Evolutionary conservation across 2,888 invertebrate species (phyloP), one percentile per base, ranked within the genome.

Genomic region (Phorcus lineatus): DNA sequence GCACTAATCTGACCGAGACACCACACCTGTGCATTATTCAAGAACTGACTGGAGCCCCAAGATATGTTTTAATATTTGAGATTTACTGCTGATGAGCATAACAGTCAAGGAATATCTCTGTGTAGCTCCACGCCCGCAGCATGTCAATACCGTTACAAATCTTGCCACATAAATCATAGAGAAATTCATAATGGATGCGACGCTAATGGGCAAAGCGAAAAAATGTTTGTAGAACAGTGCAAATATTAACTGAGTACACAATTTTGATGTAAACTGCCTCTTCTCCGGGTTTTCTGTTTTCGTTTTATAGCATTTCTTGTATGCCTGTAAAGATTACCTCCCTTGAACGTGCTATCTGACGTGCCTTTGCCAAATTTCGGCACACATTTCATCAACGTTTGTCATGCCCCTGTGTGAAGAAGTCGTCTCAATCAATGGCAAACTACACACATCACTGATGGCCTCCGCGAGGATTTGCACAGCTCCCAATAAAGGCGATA

Each of bases 261-360:
- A 47, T 78, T 78, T 78, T 22, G 24, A 78, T 47, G 77, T 78
- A 62, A 36, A 78, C 62, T 66, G 77, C 62, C 77, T 78, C 77
- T 66, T 52, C 62, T 11, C 40, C 28, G 40, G 24, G 66, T 54
- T 54, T 57, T 55, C 55, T 77, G 77, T 77, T 77, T 77, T 77
- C 57, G 36, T 36, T 77, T 40, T 19, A 57, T 77, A 55, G 55
- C 36, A 40, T 55, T 54, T 77, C 36, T 77, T 77, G 28, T 28
- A 62, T 62, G 62, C 28, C 28, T 22, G 28, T 6, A 62, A 62
- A 62, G 62, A 28, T 62, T 62, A 62, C 62, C 62, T 62, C 62
- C 28, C 28, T 62, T 62, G 28, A 16, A 28, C 24, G 24, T 28
- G 28, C 13, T 24, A 24, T 3, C 28, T 28, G 28, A 62, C 28